Base-by-base conservation (phyloP, 2,113 vertebrate genomes). In the Mystacornis crossleyi region DNA sequence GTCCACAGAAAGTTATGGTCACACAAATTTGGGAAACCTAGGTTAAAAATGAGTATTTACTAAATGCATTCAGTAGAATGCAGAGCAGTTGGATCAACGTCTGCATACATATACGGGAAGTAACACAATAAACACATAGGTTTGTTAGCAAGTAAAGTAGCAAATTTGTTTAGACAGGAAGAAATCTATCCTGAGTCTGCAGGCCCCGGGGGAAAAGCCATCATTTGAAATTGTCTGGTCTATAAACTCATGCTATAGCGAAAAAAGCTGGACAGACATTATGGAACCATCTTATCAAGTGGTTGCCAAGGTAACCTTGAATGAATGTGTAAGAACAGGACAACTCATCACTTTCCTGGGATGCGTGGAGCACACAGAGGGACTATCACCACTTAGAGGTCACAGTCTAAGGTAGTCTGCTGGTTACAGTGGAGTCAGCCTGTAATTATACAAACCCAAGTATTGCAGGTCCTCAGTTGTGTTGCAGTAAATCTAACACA, bases 271-370 rank as follows among this genome's bases (percentile, higher is more conserved):
- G 91, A 81, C 70, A 94, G 89, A 93, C 45, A 58, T 79, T 81
- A 88, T 90, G 92, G 90, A 86, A 83, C 79, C 85, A 92, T 70
- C 79, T 95, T 91, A 96, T 92, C 92, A 93, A 78, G 50, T 19
- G 47, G 90, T 96, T 97, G 64, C 79, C 88, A 86, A 47, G 93
- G 96, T 70, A 96, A 97, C 95, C 31, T 57, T 85, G 85, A 88
- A 81, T 47, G 55, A 88, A 96, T 43, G 79, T 55, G 58, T 31
- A 48, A 70, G 81, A 88, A 73, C 58, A 90, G 85, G 79, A 66
- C 33, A 92, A 78, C 71, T 88, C 81, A 90, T 94, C 81, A 70
- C 67, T 88, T 80, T 81, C 18, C 10, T 8, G 66, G 58, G 33
- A 38, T 77, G 38, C 1, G 0, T 54, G 50, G 78, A 90, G 34